Evolutionary conservation across 2,888 invertebrate species (phyloP).

Genomic region (Eristalis intricaria): DNA sequence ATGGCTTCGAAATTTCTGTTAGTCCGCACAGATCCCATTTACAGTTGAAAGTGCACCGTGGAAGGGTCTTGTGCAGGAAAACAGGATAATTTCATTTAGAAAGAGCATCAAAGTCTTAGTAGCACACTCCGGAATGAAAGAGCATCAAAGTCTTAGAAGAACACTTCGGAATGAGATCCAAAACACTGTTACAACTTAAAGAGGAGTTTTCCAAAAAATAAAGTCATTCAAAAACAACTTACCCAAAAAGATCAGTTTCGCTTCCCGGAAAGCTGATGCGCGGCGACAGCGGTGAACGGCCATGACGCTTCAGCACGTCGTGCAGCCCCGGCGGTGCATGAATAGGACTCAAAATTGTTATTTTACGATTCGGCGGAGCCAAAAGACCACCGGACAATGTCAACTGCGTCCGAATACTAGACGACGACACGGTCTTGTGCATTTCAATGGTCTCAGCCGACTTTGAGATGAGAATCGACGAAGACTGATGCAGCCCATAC

Average conservation of each 20-base stretch:
- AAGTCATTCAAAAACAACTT: constrained; percentile 74
- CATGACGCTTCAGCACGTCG: constrained; percentile 79
- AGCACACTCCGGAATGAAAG: no score
- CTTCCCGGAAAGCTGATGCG: constrained; percentile 81
- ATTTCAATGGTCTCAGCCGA: constrained; percentile 81
- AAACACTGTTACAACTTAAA: no score
- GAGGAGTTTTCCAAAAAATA: neutral
- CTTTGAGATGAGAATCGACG: constrained; percentile 81
- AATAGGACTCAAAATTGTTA: constrained; percentile 91
- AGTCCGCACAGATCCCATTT: neutral
- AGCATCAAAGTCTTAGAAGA: no score
- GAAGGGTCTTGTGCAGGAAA: no score
- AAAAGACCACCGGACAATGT: constrained; percentile 80
- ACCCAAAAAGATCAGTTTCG: constrained; percentile 81
- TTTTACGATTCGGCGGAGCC: constrained; percentile 82
- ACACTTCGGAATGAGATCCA: no score
- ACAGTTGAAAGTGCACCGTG: no score
- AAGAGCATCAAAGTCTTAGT: no score
- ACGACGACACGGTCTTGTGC: constrained; percentile 77
- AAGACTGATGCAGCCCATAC: constrained; percentile 79
- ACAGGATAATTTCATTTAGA: no score
- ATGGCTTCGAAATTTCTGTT: neutral
- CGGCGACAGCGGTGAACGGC: constrained; percentile 80
- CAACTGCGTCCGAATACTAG: constrained; percentile 80
- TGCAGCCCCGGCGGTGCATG: constrained; percentile 85